These are phyloP conservation scores for Macrotis lagotis DNA, from an alignment of 2,113 vertebrate species.

Conservation along the genomic window DNA sequence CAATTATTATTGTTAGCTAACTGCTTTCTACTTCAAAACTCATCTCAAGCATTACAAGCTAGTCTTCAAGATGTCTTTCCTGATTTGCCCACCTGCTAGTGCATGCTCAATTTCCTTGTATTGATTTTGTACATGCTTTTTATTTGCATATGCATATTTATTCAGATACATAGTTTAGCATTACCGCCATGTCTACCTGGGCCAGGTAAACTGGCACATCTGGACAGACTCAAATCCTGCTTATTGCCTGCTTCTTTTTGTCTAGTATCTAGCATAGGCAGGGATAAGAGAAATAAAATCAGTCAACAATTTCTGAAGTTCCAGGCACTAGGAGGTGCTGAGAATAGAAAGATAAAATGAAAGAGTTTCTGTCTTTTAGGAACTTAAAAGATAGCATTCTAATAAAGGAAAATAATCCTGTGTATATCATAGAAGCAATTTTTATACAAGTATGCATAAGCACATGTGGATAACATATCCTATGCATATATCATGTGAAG, in stretches of 20 bases:
- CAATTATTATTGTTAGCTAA: neutral
- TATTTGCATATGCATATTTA: neutral
- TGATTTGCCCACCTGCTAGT: neutral
- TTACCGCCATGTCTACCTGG: neutral
- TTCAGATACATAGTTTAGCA: neutral
- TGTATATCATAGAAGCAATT: neutral
- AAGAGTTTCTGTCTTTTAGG: neutral
- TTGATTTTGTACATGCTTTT: neutral
- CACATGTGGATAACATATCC: neutral
- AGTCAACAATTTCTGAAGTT: neutral
- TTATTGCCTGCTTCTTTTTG: neutral
- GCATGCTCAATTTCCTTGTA: neutral
- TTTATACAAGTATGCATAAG: neutral
- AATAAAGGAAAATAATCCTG: neutral
- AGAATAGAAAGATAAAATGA: neutral
- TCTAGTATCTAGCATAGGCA: neutral
- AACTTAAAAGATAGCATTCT: neutral
- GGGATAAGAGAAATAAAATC: neutral
- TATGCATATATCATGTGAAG: neutral
- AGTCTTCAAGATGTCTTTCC: neutral
- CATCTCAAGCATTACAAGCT: neutral
- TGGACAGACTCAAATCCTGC: neutral
- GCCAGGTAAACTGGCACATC: neutral
- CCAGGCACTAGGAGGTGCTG: neutral
- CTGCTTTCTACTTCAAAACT: neutral